Evolutionary conservation across 2,888 invertebrate genomes (phyloP).

Genomic region (Sesia bembeciformis): DNA sequence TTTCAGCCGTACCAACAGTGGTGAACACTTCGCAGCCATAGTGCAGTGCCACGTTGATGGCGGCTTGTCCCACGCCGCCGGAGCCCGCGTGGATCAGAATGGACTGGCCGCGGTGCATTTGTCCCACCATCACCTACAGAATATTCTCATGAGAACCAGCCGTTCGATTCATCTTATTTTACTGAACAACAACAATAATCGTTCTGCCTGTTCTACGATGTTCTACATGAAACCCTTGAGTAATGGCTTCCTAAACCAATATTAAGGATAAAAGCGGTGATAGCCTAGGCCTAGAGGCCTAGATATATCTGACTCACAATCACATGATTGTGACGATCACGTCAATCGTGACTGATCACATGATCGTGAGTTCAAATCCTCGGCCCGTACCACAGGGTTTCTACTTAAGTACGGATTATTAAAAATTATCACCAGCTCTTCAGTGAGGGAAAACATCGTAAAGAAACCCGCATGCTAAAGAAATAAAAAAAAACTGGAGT

Average conservation of each 20-base stretch:
- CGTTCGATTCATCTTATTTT: not conserved
- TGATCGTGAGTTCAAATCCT: too few relatives aligned
- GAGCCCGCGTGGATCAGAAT: slow-evolving; percentile 95
- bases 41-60: slow-evolving; percentile 93
- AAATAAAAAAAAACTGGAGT: too few relatives aligned
- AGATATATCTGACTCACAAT: too few relatives aligned
- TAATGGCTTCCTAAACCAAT: not conserved
- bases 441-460: too few relatives aligned
- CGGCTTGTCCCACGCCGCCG: slow-evolving; percentile 98
- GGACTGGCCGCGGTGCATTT: slow-evolving; percentile 86
- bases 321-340: too few relatives aligned
- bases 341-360: too few relatives aligned
- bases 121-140: slow-evolving; percentile 74
- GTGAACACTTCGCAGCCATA: slow-evolving; percentile 94
- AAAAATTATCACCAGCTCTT: too few relatives aligned
- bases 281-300: too few relatives aligned
- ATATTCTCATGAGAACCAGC: not conserved
- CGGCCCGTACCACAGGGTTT: too few relatives aligned
- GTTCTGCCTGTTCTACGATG: too few relatives aligned
- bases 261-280: not conserved
- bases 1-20: slow-evolving; percentile 92
- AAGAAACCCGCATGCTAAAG: too few relatives aligned
- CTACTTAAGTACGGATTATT: too few relatives aligned
- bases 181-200: not conserved
- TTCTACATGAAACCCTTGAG: not conserved